phyloP scores from a whole-genome alignment of 2,797 vertebrate species.

The Aviceda leuphotes region DNA sequence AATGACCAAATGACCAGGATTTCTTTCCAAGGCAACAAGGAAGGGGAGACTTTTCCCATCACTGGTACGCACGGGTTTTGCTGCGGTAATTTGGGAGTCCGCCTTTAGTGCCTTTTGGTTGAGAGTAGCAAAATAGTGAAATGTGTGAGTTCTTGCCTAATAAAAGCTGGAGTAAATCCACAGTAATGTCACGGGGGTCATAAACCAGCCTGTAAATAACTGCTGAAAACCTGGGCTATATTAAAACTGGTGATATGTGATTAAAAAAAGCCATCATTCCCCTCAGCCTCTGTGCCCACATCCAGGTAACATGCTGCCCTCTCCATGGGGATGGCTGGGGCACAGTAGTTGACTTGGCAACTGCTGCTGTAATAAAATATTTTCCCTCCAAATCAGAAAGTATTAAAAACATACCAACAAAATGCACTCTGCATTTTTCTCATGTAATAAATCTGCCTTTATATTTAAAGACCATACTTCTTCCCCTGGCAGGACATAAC shows the following conservation, averaged over 20 bases:
- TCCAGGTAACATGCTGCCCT: neutral
- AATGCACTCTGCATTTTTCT: conserved; percentile 5
- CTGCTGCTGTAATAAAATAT: neutral
- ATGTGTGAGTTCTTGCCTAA: neutral
- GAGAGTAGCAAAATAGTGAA: neutral
- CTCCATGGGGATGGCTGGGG: neutral
- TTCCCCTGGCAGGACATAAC: neutral
- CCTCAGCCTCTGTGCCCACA: neutral
- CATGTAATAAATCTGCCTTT: conserved; percentile 18
- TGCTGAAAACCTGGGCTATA: neutral
- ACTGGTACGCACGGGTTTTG: neutral
- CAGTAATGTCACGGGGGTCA: neutral
- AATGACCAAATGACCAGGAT: neutral
- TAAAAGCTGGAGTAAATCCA: conserved; percentile 6
- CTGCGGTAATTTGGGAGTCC: accelerated
- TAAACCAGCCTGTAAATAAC: conserved; percentile 17
- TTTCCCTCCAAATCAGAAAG: neutral
- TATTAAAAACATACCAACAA: conserved; percentile 21
- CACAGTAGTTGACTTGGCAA: neutral
- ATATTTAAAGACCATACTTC: neutral
- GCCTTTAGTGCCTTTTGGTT: neutral
- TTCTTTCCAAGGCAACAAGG: neutral
- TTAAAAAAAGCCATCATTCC: neutral
- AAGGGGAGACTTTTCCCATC: neutral
- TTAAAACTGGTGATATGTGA: neutral